These are phyloP conservation scores for Nyctibius grandis DNA, from an alignment of 2,797 vertebrate genomes.

Conservation along the genomic window DNA sequence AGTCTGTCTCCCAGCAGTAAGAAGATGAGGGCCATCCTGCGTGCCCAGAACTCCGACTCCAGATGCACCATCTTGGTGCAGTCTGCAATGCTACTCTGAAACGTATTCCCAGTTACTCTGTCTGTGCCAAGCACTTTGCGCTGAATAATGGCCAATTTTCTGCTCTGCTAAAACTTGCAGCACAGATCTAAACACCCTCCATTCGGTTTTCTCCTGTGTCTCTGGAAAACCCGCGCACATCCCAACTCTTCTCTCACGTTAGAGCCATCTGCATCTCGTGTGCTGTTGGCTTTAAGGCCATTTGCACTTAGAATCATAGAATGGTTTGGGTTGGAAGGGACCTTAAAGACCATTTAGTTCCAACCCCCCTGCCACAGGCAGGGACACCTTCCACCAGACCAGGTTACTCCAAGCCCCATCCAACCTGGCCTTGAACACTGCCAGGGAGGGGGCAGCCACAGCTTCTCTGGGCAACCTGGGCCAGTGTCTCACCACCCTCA, in stretches of 20 bases:
- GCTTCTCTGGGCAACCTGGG: no score
- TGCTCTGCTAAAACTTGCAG: background rate
- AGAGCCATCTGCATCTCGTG: accelerated
- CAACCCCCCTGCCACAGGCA: no score
- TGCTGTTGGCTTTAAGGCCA: background rate
- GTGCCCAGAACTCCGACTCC: accelerated
- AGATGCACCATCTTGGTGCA: background rate
- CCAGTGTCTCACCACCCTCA: no score
- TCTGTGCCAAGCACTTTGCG: background rate
- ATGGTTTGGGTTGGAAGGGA: no score
- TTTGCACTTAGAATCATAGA: no score
- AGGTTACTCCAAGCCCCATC: no score
- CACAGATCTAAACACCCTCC: background rate
- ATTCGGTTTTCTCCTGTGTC: accelerated
- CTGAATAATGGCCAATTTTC: background rate
- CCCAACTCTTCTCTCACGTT: background rate
- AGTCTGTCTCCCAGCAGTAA: background rate
- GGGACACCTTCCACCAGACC: no score
- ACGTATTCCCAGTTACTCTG: accelerated
- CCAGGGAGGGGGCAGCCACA: no score
- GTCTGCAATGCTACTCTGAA: background rate
- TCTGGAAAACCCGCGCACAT: background rate
- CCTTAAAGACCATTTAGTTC: no score
- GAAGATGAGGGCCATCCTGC: accelerated
- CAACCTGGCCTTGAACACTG: no score